Evolutionary conservation across 2,888 invertebrate species (phyloP).

Genomic region (Osmoderma eremita): DNA sequence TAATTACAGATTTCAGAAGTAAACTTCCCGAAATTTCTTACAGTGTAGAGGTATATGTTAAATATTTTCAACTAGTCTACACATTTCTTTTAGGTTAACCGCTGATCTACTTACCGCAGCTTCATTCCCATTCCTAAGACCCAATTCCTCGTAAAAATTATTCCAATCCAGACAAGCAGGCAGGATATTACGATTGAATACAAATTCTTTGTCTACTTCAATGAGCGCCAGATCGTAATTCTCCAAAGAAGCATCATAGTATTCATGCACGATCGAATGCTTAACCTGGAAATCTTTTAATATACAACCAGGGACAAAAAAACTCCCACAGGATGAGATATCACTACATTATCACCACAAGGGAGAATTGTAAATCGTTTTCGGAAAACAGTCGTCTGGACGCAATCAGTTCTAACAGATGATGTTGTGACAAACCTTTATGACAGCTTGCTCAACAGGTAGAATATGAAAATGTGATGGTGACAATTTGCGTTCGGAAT

Average conservation of each 20-base stretch:
- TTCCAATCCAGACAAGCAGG: background rate
- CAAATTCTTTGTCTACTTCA: background rate
- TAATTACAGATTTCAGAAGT: background rate
- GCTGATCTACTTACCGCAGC: background rate
- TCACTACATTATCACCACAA: no score
- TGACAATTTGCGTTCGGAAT: no score
- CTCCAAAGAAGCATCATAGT: background rate
- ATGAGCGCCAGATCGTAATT: background rate
- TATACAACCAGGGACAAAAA: no score
- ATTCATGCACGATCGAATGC: background rate
- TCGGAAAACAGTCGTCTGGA: no score
- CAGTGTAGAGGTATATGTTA: background rate
- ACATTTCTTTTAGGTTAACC: background rate
- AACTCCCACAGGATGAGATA: no score
- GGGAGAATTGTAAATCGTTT: no score
- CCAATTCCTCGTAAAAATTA: background rate
- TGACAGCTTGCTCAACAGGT: no score
- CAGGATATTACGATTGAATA: background rate
- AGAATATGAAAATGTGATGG: no score
- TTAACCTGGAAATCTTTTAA: background rate
- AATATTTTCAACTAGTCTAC: background rate
- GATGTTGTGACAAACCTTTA: no score
- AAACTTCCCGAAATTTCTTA: background rate
- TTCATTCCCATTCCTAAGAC: background rate
- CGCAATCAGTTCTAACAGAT: no score